These are phyloP conservation scores for Gobiocypris rarus DNA, from an alignment of 2,113 vertebrate species.

Conservation along the genomic window DNA sequence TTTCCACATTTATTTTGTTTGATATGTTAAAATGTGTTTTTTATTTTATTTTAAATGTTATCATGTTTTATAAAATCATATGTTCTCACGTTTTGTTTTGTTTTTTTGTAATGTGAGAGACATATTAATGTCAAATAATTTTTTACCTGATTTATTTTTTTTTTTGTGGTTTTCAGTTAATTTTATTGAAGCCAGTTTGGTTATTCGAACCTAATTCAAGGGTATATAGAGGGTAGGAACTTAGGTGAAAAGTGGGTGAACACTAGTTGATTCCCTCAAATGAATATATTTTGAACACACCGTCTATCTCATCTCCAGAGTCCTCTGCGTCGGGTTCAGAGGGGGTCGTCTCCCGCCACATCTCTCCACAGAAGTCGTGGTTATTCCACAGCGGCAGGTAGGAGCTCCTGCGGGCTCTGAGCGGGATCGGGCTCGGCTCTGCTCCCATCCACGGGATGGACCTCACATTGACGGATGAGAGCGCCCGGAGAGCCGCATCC, in stretches of 20 bases:
- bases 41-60: too few species aligned
- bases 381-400: slow-evolving; percentile 79
- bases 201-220: background rate
- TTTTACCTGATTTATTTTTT: too few species aligned
- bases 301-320: slow-evolving; percentile 40
- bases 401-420: slow-evolving; percentile 68
- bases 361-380: slow-evolving; percentile 66
- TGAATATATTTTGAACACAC: background rate
- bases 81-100: too few species aligned
- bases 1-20: too few species aligned
- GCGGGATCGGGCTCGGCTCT: slow-evolving; percentile 57
- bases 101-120: background rate
- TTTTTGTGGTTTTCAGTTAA: too few species aligned
- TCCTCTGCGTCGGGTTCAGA: slow-evolving; percentile 36
- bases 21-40: too few species aligned
- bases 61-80: background rate
- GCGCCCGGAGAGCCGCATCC: slow-evolving; percentile 46
- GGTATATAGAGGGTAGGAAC: background rate
- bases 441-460: slow-evolving; percentile 50
- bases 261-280: too few species aligned
- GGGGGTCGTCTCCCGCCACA: slow-evolving; percentile 66
- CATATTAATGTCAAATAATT: too few species aligned
- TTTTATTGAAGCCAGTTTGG: background rate
- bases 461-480: slow-evolving; percentile 40
- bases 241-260: background rate